Conservation (phyloP, 2,888 invertebrate genomes). For the Eudemis profundana region DNA sequence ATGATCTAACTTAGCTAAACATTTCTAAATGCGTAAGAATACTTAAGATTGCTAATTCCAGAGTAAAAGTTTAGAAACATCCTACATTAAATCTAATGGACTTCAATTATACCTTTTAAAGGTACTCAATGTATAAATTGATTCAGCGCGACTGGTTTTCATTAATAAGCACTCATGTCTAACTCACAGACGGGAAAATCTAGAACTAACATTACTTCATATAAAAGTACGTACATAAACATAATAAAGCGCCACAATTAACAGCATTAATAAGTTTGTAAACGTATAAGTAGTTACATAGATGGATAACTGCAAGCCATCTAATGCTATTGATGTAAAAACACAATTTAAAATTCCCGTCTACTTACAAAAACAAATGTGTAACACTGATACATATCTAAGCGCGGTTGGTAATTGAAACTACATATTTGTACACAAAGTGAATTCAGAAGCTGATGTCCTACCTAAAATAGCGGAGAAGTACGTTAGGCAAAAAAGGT, state of each 20-base stretch:
- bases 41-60: slow-evolving; percentile 27
- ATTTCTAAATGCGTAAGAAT: slow-evolving; percentile 18
- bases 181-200: slow-evolving; percentile 25
- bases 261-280: slow-evolving; percentile 17
- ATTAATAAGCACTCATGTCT: slow-evolving; percentile 38
- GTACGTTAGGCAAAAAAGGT: slow-evolving; percentile 11
- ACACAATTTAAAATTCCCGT: slow-evolving; percentile 37
- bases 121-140: slow-evolving; percentile 36
- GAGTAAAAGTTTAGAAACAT: slow-evolving; percentile 39
- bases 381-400: slow-evolving; percentile 38
- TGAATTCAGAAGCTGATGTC: slow-evolving; percentile 43
- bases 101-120: slow-evolving; percentile 43
- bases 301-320: slow-evolving; percentile 11
- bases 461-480: slow-evolving; percentile 38
- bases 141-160: slow-evolving; percentile 35
- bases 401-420: slow-evolving; percentile 32
- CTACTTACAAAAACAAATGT: slow-evolving; percentile 32
- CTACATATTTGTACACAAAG: slow-evolving; percentile 42
- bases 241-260: slow-evolving; percentile 2
- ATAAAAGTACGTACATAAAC: not conserved
- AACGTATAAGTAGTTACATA: slow-evolving; percentile 16
- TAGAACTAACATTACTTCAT: slow-evolving; percentile 6
- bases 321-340: slow-evolving; percentile 20
- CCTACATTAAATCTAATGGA: slow-evolving; percentile 40
- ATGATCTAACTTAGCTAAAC: slow-evolving; percentile 1